Evolutionary conservation across 2,797 vertebrate species (phyloP).

Genomic region (Pseudochirops corinnae): DNA sequence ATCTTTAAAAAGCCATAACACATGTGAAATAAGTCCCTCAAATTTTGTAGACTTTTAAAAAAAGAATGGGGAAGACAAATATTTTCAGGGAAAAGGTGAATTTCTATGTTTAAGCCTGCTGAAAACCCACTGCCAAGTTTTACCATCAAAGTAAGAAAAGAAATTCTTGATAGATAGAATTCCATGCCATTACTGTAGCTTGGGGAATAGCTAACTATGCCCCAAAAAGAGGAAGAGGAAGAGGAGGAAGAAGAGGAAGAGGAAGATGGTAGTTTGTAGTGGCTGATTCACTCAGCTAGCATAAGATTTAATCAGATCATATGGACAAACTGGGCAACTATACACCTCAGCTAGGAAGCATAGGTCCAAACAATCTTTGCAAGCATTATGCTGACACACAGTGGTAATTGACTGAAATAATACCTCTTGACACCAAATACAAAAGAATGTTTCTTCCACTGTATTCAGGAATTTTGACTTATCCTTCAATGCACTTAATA

Average conservation of each 20-base stretch:
- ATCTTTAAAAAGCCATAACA: constrained; percentile 55
- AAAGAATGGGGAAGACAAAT: constrained; percentile 71
- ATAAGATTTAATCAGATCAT: constrained; percentile 92
- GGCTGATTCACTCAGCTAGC: constrained; percentile 91
- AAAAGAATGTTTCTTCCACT: constrained; percentile 95
- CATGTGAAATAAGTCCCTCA: constrained; percentile 63
- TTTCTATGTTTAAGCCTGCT: constrained; percentile 80
- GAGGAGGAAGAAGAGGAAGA: too few species aligned
- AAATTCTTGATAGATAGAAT: constrained; percentile 83
- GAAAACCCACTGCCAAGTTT: constrained; percentile 42
- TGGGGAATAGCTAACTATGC: constrained; percentile 91
- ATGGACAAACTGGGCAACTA: constrained; percentile 95
- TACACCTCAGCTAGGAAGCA: constrained; percentile 96
- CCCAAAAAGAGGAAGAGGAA: too few species aligned
- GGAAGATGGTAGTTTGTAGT: constrained; percentile 90
- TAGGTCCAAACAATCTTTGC: constrained; percentile 97
- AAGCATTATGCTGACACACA: constrained; percentile 96
- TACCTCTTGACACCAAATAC: constrained; percentile 98
- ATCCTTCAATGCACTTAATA: constrained; percentile 91
- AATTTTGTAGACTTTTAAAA: constrained; percentile 66
- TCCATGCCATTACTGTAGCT: constrained; percentile 96
- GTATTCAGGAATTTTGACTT: constrained; percentile 95
- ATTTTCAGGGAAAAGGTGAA: constrained; percentile 47
- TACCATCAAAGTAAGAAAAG: constrained; percentile 13
- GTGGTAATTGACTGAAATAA: constrained; percentile 95